Evolutionary conservation across 37 sponge, comb jelly and placozoan species (phyloP).

Genomic region (Haliclona indistincta): DNA sequence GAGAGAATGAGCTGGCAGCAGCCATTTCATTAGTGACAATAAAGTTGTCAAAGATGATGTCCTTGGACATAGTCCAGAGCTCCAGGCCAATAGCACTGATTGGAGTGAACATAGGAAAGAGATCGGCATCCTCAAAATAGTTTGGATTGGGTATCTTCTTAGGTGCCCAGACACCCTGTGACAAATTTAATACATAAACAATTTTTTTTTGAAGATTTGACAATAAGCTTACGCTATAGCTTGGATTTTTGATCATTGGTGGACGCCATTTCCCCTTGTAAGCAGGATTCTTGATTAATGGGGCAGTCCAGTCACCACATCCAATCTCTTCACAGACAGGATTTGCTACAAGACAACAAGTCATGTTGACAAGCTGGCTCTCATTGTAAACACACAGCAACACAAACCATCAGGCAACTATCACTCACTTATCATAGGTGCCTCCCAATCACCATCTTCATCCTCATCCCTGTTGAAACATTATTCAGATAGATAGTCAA

Average conservation of each 20-base stretch:
- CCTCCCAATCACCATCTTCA: constrained; percentile 99
- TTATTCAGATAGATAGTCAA: neutral
- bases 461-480: constrained; percentile 88
- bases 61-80: constrained; percentile 93
- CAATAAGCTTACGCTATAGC: constrained; percentile 70
- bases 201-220: neutral
- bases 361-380: neutral
- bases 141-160: constrained; percentile 86
- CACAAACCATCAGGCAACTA: neutral
- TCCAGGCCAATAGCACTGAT: constrained; percentile 92
- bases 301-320: constrained; percentile 93
- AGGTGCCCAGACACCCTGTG: constrained; percentile 90
- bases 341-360: constrained; percentile 62
- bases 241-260: constrained; percentile 94
- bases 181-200: neutral
- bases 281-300: constrained; percentile 86
- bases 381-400: neutral
- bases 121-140: constrained; percentile 84
- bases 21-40: constrained; percentile 78
- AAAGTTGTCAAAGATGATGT: constrained; percentile 91
- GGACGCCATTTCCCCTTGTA: constrained; percentile 99
- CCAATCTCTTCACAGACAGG: constrained; percentile 95
- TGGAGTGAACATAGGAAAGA: constrained; percentile 72
- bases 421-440: constrained; percentile 84
- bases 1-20: constrained; percentile 78